phyloP scores from a whole-genome alignment of 2,888 invertebrate species.

The Anoplius nigerrimus region DNA sequence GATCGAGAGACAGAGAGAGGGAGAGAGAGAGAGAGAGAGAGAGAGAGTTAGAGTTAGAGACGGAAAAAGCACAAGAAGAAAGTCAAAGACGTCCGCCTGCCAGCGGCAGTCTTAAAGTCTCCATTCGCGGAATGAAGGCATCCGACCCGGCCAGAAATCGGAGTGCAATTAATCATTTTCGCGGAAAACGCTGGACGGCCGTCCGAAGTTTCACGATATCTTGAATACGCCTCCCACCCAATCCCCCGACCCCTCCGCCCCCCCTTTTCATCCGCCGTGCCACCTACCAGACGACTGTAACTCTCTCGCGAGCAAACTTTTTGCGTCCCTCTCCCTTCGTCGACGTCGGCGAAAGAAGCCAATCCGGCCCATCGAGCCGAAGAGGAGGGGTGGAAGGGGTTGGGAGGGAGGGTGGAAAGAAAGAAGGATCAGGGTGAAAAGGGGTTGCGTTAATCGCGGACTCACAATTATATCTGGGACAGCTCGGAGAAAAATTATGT shows the following conservation, averaged over 20 bases:
- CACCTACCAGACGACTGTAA: not conserved
- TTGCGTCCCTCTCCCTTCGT: constrained; percentile 1
- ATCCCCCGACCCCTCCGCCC: constrained; percentile 29
- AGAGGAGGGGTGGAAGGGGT: no score
- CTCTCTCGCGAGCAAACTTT: constrained; percentile 14
- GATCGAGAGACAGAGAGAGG: not conserved
- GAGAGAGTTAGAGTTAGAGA: not conserved
- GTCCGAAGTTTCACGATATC: constrained; percentile 64
- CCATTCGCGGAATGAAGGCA: constrained; percentile 43
- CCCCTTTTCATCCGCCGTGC: constrained; percentile 1
- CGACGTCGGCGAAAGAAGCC: no score
- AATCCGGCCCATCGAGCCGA: no score
- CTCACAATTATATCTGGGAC: no score
- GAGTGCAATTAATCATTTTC: constrained; percentile 60
- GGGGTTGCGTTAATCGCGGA: no score
- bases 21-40: not conserved
- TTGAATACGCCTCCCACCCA: constrained; percentile 58
- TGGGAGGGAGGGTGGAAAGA: no score
- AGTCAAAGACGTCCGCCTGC: constrained; percentile 35
- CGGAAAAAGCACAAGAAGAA: constrained; percentile 19
- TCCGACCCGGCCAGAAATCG: constrained; percentile 51
- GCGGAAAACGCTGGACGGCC: constrained; percentile 50
- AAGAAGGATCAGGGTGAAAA: no score
- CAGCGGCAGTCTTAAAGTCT: constrained; percentile 25
- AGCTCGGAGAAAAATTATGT: no score